Conservation (phyloP, 1,140 invertebrate species). For the Phthorimaea operculella region DNA sequence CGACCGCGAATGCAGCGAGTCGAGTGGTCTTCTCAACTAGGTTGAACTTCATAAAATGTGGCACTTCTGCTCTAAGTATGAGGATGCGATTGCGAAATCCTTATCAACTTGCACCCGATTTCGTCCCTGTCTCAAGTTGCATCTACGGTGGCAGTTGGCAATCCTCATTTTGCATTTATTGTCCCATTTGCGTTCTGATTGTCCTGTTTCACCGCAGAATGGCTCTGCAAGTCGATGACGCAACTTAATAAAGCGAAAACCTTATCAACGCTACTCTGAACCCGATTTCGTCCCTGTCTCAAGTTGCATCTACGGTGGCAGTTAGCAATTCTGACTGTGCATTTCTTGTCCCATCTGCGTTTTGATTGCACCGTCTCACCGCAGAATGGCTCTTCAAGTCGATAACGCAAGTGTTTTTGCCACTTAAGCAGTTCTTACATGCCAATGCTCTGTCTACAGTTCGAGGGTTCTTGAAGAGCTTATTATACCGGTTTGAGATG, state of each 20-base stretch:
- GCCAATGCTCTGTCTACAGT: background rate
- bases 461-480: background rate
- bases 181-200: background rate
- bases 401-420: constrained; percentile 1
- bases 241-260: background rate
- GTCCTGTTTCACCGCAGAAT: background rate
- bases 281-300: background rate
- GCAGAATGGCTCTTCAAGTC: background rate
- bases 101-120: background rate
- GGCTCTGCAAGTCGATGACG: background rate
- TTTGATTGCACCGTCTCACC: background rate
- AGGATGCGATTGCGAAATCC: no score
- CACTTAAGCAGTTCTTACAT: background rate
- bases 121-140: background rate
- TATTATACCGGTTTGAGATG: background rate
- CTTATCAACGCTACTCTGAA: background rate
- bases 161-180: background rate
- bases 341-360: background rate
- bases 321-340: background rate
- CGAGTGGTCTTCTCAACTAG: no score
- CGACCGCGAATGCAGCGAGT: no score
- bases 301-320: background rate
- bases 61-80: no score
- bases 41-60: no score
- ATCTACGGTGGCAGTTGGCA: background rate